Evolutionary conservation across 1,140 invertebrate species (phyloP).

Genomic region (Drosophila bipectinata): DNA sequence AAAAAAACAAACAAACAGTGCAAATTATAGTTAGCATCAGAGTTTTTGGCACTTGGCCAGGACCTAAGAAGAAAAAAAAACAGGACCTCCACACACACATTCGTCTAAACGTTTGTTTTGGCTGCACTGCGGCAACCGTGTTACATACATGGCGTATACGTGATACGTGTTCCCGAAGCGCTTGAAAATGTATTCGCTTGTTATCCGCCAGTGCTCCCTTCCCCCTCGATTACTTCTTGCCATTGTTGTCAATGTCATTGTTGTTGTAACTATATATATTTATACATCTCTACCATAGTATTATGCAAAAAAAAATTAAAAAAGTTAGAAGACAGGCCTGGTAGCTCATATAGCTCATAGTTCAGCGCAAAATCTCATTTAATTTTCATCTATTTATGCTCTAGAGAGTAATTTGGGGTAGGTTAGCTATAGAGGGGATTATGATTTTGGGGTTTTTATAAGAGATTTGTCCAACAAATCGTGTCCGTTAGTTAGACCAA

Average conservation of each 20-base stretch:
- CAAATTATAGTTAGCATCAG: slow-evolving; percentile 56
- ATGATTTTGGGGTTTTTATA: not conserved
- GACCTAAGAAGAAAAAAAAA: slow-evolving; percentile 1
- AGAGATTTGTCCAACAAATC: too few relatives aligned
- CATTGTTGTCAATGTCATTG: slow-evolving; percentile 23
- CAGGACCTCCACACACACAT: not conserved
- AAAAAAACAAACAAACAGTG: slow-evolving; percentile 28
- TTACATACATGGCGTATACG: slow-evolving; percentile 54
- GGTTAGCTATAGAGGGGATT: not conserved
- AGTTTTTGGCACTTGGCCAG: slow-evolving; percentile 45
- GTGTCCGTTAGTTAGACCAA: too few relatives aligned
- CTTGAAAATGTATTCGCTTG: slow-evolving; percentile 48
- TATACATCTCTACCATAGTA: slow-evolving; percentile 4
- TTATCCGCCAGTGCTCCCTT: not conserved
- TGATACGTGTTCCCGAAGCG: slow-evolving; percentile 46
- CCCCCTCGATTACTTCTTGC: not conserved
- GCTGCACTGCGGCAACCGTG: slow-evolving; percentile 53
- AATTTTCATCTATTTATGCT: slow-evolving; percentile 25
- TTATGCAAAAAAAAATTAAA: slow-evolving; percentile 9
- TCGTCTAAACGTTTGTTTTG: slow-evolving; percentile 52
- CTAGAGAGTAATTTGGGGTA: not conserved
- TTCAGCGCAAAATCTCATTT: slow-evolving; percentile 45
- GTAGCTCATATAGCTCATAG: slow-evolving; percentile 1
- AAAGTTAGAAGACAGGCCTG: slow-evolving; percentile 41
- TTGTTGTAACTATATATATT: slow-evolving; percentile 15